Evolutionary conservation across 2,888 invertebrate species (phyloP).

Genomic region (Andrena dorsata): DNA sequence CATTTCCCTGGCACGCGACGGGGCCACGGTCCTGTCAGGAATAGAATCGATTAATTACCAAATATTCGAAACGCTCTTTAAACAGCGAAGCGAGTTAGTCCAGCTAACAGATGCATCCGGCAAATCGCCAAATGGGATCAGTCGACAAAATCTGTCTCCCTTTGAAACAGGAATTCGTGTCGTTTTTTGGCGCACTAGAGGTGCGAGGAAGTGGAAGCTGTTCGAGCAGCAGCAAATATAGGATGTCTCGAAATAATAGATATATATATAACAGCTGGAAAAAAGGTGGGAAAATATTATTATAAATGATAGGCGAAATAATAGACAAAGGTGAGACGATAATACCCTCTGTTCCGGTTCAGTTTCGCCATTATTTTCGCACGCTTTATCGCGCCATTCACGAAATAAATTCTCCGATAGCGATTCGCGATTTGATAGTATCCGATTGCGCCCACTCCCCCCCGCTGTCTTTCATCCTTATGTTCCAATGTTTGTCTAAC

Average conservation of each 20-base stretch:
- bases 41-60: conserved; percentile 51
- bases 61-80: conserved; percentile 44
- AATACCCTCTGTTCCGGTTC: conserved; percentile 20
- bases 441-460: conserved; percentile 38
- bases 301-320: not conserved
- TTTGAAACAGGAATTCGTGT: conserved; percentile 26
- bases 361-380: conserved; percentile 30
- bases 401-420: conserved; percentile 36
- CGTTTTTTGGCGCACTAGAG: conserved; percentile 2
- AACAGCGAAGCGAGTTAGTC: conserved; percentile 20
- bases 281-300: not conserved
- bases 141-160: conserved; percentile 15
- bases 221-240: not conserved
- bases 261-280: not conserved
- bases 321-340: conserved; percentile 18
- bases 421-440: conserved; percentile 42
- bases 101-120: conserved; percentile 27
- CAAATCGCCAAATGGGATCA: conserved; percentile 41
- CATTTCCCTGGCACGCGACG: conserved; percentile 12
- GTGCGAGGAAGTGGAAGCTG: not conserved
- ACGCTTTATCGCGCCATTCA: conserved; percentile 11
- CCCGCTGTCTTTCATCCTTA: conserved; percentile 20
- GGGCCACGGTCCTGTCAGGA: conserved; percentile 17
- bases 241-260: not conserved
- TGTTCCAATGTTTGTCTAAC: conserved; percentile 38